Evolutionary conservation across 2,797 vertebrate species (phyloP).

Genomic region (Strix occidentalis): DNA sequence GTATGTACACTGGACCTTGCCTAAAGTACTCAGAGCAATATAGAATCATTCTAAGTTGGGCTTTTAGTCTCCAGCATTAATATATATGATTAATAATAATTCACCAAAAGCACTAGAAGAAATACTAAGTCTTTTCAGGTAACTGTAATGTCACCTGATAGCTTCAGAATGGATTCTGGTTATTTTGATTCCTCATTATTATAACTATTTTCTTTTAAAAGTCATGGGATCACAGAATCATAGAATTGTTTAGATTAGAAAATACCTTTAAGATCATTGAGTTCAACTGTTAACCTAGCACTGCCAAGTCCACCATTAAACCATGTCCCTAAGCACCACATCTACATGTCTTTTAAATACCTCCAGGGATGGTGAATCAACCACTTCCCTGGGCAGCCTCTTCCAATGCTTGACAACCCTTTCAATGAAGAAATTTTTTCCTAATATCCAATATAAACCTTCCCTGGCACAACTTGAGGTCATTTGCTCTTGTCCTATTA

Average conservation of each 20-base stretch:
- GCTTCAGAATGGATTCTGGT: neutral
- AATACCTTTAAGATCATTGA: neutral
- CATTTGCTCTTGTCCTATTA: too few species aligned
- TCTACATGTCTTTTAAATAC: too few species aligned
- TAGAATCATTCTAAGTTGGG: neutral
- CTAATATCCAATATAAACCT: too few species aligned
- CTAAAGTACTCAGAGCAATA: neutral
- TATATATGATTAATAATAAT: neutral
- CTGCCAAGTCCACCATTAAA: neutral
- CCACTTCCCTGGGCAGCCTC: neutral
- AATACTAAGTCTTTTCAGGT: slow-evolving; percentile 46
- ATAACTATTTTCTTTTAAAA: neutral
- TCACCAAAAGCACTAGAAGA: slow-evolving; percentile 39
- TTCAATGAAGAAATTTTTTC: neutral
- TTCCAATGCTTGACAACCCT: neutral
- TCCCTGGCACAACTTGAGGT: too few species aligned
- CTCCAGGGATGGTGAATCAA: neutral
- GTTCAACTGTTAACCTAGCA: neutral
- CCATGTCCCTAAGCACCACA: too few species aligned
- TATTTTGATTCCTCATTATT: neutral
- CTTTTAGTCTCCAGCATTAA: neutral
- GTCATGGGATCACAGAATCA: neutral
- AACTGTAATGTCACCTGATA: neutral
- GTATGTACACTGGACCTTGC: neutral
- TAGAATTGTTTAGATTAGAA: neutral